These are phyloP conservation scores for Cairina moschata DNA, from an alignment of 2,113 vertebrate genomes.

Conservation along the genomic window DNA sequence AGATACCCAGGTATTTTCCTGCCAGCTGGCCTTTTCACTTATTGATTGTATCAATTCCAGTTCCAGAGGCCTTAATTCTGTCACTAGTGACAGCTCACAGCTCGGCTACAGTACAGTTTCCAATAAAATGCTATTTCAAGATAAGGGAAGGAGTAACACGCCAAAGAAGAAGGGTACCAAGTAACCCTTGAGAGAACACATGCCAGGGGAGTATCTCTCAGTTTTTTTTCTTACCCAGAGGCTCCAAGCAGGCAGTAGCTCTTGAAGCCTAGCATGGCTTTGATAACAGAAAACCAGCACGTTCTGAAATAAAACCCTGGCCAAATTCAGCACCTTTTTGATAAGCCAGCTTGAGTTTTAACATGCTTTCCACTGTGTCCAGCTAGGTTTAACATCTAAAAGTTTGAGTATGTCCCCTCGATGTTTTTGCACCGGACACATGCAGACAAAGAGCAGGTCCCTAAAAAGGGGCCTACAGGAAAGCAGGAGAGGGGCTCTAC, in stretches of 20 bases:
- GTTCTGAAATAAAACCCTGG: constrained; percentile 86
- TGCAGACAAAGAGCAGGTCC: constrained; percentile 83
- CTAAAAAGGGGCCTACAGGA: too few relatives aligned
- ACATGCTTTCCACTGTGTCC: constrained; percentile 82
- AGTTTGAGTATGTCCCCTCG: constrained; percentile 59
- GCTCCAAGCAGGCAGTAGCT: constrained; percentile 81
- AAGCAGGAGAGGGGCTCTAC: too few relatives aligned
- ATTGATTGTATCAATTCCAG: constrained; percentile 54
- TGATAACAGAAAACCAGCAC: constrained; percentile 84
- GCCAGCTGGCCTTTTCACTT: background rate
- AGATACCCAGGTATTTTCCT: background rate
- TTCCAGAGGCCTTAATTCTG: constrained; percentile 78
- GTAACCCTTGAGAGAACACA: constrained; percentile 80
- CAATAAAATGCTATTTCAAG: constrained; percentile 85
- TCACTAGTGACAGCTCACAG: constrained; percentile 81
- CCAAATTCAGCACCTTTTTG: constrained; percentile 88
- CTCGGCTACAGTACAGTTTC: constrained; percentile 82
- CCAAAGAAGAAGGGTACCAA: constrained; percentile 82
- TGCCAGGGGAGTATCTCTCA: constrained; percentile 85
- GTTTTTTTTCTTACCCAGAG: constrained; percentile 77
- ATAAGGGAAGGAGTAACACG: constrained; percentile 82
- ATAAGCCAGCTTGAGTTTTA: constrained; percentile 83
- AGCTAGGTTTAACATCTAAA: constrained; percentile 73
- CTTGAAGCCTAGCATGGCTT: constrained; percentile 83
- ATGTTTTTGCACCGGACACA: constrained; percentile 74